Base-by-base conservation (phyloP, 2,797 vertebrate species). In the Acanthiza pusilla region DNA sequence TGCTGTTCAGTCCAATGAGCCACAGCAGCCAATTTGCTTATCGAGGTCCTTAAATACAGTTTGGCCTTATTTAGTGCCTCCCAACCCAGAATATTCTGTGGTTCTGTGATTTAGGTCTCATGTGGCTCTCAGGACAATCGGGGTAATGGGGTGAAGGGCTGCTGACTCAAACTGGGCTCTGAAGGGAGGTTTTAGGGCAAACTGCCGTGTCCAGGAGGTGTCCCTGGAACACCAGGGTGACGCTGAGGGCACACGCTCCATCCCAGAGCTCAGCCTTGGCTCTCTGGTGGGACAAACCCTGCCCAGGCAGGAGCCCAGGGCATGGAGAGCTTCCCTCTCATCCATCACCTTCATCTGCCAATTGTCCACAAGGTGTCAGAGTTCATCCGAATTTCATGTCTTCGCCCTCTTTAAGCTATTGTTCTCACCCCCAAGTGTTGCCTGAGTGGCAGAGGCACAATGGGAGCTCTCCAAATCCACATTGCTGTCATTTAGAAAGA, bases 341-440 rank as follows among this genome's bases (percentile, higher is more conserved):
- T 5, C 57, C 73, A 68, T 68, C 58, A 43, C 61, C 91, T 91
- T 13, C 47, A 4, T 89, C 74, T 92, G 89, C 68, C 86, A 79
- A 94, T 85, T 94, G 94, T 92, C 96, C 96, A 97, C 96, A 90
- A 96, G 96, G 89, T 95, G 96, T 97, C 95, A 96, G 87, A 93
- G 55, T 95, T 81, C 90, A 86, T 92, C 85, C 85, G 67, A 55
- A 21, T 58, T 85, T 70, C 26, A 16, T 54, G n/a, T 91, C 61
- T 80, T 55, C 57, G 40, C 42, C 53, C 71, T 61, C 40, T 38
- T 38, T 19, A 3, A 60, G 13, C 9, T 16, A 2, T 25, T 62
- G 77, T 91, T 75, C n/a, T 80, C 66, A 40, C 13, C 15, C 55
- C 8, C 14, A 15, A 13, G 21, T 55, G 53, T 10, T 73, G 23